Evolutionary conservation across 2,888 invertebrate species (phyloP).

Genomic region (Ptychoptera contaminata): DNA sequence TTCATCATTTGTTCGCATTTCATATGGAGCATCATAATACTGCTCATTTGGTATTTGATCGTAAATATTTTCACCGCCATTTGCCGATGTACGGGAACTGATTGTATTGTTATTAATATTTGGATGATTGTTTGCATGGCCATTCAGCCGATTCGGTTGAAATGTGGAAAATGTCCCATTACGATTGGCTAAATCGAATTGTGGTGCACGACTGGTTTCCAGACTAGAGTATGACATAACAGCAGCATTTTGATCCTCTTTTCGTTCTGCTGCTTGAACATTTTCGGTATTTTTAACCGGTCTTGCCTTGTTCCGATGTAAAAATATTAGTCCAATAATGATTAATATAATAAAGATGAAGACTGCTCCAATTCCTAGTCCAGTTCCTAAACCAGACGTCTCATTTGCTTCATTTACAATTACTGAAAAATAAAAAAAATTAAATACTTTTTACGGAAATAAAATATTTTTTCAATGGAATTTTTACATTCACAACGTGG

Average conservation of each 20-base stretch:
- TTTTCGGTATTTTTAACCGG: constrained; percentile 82
- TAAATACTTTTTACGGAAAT: neutral
- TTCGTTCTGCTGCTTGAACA: constrained; percentile 69
- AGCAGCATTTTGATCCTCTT: constrained; percentile 73
- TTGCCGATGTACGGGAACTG: neutral
- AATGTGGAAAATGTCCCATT: constrained; percentile 29
- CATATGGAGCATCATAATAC: constrained; percentile 62
- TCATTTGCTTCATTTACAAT: constrained; percentile 54
- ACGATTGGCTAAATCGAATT: constrained; percentile 22
- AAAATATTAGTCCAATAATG: constrained; percentile 61
- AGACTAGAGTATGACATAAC: constrained; percentile 80
- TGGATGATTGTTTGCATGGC: constrained; percentile 29
- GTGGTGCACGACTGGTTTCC: constrained; percentile 33
- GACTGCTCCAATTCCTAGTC: constrained; percentile 71
- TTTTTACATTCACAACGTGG: constrained; percentile 58
- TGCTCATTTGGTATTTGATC: constrained; percentile 51
- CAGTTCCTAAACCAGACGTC: constrained; percentile 54
- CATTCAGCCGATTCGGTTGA: constrained; percentile 26
- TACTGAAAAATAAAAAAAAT: constrained; percentile 22
- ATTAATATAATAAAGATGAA: constrained; percentile 65
- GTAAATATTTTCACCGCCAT: constrained; percentile 34
- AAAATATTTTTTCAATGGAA: constrained; percentile 8
- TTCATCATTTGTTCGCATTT: constrained; percentile 40
- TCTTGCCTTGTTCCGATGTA: constrained; percentile 67
- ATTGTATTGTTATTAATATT: constrained; percentile 14